A percentile compares a stretch with the other conserved stretches of the same genome.
These are phyloP conservation scores for Isurus oxyrinchus DNA, from an alignment of 2,113 vertebrate species.

Conservation along the genomic window DNA sequence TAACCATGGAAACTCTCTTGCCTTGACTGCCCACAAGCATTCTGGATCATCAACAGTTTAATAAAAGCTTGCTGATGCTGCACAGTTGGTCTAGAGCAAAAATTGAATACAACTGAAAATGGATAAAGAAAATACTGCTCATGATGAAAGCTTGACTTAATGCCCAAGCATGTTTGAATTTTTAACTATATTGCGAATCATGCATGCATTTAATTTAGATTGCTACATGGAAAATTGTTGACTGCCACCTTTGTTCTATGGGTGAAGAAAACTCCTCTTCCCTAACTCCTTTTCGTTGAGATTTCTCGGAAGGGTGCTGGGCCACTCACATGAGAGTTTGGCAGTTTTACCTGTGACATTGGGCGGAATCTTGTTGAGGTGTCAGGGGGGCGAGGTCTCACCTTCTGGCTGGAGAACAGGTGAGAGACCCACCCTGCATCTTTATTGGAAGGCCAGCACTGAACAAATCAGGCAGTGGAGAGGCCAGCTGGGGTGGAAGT, in stretches of 20 bases:
- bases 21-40: neutral
- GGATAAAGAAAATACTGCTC: neutral
- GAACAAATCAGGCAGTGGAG: no score
- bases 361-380: no score
- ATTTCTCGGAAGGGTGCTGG: neutral
- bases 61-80: neutral
- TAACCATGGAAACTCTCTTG: slow-evolving; percentile 10
- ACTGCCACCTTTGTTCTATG: neutral
- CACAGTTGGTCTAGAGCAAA: neutral
- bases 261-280: neutral
- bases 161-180: neutral
- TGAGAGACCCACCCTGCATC: no score
- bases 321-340: neutral
- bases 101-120: neutral
- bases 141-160: neutral
- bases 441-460: no score
- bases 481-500: no score
- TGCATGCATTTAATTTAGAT: neutral
- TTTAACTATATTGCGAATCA: no score
- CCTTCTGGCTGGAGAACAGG: no score
- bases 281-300: neutral
- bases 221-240: neutral
- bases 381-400: no score
- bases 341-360: neutral
- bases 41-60: neutral